Conservation (phyloP, 2,113 vertebrate genomes). For the Scomber japonicus region DNA sequence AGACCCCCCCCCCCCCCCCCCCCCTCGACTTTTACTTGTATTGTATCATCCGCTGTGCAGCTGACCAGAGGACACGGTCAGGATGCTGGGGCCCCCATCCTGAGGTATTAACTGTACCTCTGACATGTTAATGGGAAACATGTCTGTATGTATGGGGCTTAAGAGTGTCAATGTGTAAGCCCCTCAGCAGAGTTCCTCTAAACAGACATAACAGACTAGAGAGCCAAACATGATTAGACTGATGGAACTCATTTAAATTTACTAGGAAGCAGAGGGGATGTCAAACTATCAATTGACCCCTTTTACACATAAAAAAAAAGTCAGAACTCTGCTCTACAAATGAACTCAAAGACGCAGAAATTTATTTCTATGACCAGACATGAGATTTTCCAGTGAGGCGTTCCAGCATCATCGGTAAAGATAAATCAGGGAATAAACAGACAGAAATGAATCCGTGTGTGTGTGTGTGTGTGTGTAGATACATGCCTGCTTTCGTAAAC, state of each 20-base stretch:
- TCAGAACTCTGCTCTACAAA: no score
- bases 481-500: constrained; percentile 94
- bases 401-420: not conserved
- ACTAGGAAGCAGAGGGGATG: not conserved
- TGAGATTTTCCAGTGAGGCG: not conserved
- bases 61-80: constrained; percentile 1
- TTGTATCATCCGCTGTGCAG: not conserved
- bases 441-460: not conserved
- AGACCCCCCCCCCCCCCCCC: no score
- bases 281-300: not conserved
- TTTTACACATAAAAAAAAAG: no score
- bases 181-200: constrained; percentile 9
- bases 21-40: not conserved
- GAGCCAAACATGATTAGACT: not conserved
- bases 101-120: constrained; percentile 25
- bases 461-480: not conserved
- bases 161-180: constrained; percentile 6
- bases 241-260: not conserved
- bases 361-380: no score
- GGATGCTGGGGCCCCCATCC: constrained; percentile 10
- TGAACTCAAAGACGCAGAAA: no score
- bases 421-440: not conserved
- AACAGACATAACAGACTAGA: not conserved
- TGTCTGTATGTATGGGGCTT: not conserved
- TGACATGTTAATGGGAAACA: constrained; percentile 50